Conservation (phyloP, 2,113 vertebrate species). For the Stercorarius parasiticus region DNA sequence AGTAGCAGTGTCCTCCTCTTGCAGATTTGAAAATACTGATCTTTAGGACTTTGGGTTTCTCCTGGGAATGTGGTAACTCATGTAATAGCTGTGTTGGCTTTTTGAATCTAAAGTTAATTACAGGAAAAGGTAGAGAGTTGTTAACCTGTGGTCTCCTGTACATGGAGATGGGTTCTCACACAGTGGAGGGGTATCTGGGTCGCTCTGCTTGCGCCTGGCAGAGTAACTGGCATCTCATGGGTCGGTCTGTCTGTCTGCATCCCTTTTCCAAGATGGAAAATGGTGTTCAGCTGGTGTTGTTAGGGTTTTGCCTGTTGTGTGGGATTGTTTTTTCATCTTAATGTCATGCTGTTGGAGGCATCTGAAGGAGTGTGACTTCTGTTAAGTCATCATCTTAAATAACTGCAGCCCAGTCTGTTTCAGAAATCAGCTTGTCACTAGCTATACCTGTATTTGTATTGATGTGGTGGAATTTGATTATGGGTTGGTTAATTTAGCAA, state of each 20-base stretch:
- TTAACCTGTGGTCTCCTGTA: not conserved
- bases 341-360: not conserved
- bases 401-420: not conserved
- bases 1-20: not conserved
- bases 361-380: not conserved
- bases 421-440: not conserved
- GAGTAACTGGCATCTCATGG: not conserved
- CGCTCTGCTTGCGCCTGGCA: not conserved
- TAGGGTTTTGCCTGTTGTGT: rapidly evolving
- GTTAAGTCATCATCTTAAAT: not conserved
- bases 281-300: not conserved
- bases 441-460: not conserved
- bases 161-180: rapidly evolving
- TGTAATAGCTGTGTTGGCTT: not conserved
- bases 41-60: not conserved
- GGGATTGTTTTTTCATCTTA: not conserved
- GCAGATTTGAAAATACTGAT: not conserved
- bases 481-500: not conserved
- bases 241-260: not conserved
- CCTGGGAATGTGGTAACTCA: no score
- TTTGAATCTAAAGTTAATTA: not conserved
- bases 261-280: not conserved
- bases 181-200: not conserved
- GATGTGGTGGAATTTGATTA: not conserved
- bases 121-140: not conserved